Percentiles rank a stretch among this genome's conserved stretches.
These are phyloP conservation scores for Raphicerus campestris DNA, from an alignment of 2,113 vertebrate species.

Conservation along the genomic window DNA sequence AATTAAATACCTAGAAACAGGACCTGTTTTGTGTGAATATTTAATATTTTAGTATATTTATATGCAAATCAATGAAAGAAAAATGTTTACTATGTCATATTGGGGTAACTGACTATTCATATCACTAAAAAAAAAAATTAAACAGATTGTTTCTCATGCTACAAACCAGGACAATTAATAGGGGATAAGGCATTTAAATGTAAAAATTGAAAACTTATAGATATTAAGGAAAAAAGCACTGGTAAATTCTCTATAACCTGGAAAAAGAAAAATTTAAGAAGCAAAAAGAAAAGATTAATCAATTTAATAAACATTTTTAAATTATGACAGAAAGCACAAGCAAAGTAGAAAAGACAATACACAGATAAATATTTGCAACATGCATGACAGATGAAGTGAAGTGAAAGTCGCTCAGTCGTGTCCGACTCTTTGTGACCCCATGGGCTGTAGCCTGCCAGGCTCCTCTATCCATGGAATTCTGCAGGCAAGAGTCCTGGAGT, in stretches of 20 bases:
- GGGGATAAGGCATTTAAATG: neutral
- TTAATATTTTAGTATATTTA: neutral
- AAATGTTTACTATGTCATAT: neutral
- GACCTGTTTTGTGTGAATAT: neutral
- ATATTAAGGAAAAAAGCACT: neutral
- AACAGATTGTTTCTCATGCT: neutral
- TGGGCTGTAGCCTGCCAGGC: neutral
- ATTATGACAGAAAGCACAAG: neutral
- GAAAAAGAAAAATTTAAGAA: neutral
- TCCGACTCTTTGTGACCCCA: neutral
- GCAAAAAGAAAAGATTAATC: neutral
- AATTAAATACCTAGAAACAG: neutral
- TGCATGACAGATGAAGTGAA: neutral
- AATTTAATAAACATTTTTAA: neutral
- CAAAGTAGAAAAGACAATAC: conserved; percentile 4
- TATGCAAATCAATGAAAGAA: neutral
- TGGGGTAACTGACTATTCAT: neutral
- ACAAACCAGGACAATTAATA: neutral
- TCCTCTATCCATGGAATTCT: neutral
- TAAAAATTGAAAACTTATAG: neutral
- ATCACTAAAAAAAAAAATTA: neutral
- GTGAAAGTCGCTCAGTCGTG: neutral
- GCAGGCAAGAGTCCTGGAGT: neutral
- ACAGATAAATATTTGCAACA: neutral
- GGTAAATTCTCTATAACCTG: neutral